Evolutionary conservation across 92 coral and sea anemone genomes (phyloP), one percentile per base, ranked within the genome.

Genomic region (Zoanthus solanderi): DNA sequence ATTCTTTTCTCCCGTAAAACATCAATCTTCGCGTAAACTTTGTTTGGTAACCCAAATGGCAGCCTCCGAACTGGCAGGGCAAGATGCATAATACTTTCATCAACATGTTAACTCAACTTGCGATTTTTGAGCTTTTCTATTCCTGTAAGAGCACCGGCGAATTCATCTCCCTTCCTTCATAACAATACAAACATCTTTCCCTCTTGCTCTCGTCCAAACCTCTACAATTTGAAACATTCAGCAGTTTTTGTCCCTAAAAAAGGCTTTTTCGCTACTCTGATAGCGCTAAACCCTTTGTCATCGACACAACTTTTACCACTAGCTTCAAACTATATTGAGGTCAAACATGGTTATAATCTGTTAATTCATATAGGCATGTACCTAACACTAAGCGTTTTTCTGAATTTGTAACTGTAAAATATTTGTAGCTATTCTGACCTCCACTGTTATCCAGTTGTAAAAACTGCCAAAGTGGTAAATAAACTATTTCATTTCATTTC

Each of bases 191-290:
- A 37, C 2, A 4, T 37, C 77, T 76, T 79, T 56, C 85, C 89
- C 11, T 42, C 17, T 37, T 46, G 29, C 6, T 78, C 86, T 16
- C 89, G 89, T 31, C 93, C 91, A 16, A 90, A 91, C 63, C 93
- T 83, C 18, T 90, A 48, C 29, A 90, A 85, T 15, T 83, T 84
- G 67, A 90, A 72, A 12, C 77, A 81, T 66, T 87, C 86, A 6
- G 93, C 90, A 14, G 93, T 92, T 32, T 71, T 29, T 58, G 72
- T 90, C 72, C 93, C 93, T 0, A 90, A 72, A 45, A 92, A 75
- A 54, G 88, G 69, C 58, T 69, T 91, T 31, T 83, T 91, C 45
- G 34, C 72, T 32, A 89, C 90, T 32, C 84, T 34, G 9, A 93
- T 75, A 30, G 88, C 92, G 5, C 86, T 79, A 66, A 93, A 93